Conservation (phyloP, 2,113 vertebrate species). For the Albula goreensis region DNA sequence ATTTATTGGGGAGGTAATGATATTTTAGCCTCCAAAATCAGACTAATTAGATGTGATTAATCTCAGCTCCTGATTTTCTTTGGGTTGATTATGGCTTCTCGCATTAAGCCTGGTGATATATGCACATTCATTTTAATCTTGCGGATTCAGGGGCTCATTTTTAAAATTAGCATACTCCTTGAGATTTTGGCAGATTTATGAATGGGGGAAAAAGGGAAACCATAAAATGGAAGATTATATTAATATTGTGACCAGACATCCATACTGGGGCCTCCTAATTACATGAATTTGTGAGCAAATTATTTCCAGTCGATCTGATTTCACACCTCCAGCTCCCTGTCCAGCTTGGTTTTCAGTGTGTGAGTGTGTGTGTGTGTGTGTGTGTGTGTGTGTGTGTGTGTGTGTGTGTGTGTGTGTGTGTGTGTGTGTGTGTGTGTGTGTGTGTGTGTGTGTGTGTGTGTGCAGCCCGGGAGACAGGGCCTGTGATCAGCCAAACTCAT, state of each 20-base stretch:
- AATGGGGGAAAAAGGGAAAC: neutral
- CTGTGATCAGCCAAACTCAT: neutral
- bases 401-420: no score
- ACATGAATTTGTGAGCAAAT: neutral
- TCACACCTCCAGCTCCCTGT: neutral
- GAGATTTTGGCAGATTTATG: neutral
- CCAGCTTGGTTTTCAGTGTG: neutral
- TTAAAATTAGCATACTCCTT: neutral
- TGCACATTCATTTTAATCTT: neutral
- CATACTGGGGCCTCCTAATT: neutral
- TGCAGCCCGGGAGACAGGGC: neutral
- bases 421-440: no score
- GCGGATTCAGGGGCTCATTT: neutral
- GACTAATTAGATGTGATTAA: neutral
- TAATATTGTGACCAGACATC: neutral
- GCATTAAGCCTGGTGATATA: neutral
- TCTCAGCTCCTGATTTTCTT: no score
- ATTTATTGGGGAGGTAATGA: neutral
- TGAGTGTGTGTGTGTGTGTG: no score
- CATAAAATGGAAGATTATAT: neutral
- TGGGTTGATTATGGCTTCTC: no score
- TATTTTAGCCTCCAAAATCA: neutral
- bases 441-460: no score
- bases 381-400: no score
- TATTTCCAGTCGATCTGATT: constrained; percentile 15